Conservation (phyloP, 2,888 invertebrate genomes). For the Meta bourneti region DNA sequence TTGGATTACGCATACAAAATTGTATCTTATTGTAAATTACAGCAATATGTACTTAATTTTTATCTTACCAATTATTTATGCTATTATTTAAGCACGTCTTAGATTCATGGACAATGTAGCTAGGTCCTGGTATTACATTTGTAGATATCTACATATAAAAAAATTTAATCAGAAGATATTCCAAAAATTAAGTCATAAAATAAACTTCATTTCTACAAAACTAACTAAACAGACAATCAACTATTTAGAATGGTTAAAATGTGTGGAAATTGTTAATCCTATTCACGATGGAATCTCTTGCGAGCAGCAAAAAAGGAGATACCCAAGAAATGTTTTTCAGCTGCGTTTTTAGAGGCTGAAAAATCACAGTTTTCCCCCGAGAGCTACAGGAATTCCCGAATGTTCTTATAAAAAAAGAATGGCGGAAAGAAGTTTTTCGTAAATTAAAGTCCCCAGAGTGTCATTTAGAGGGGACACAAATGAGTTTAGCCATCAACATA, state of each 20-base stretch:
- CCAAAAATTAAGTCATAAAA: neutral
- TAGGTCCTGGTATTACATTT: no score
- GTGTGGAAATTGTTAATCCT: neutral
- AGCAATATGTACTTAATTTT: no score
- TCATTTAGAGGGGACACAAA: constrained; percentile 58
- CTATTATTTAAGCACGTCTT: no score
- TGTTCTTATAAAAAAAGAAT: constrained; percentile 23
- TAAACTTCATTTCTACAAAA: neutral
- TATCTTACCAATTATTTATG: no score
- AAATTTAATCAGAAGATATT: no score
- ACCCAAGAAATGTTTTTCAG: neutral
- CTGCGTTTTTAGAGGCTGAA: neutral
- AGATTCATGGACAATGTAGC: no score
- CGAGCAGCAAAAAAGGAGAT: neutral
- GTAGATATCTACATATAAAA: no score
- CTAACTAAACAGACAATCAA: neutral
- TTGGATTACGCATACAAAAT: no score
- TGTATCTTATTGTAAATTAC: no score
- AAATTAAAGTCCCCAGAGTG: constrained; percentile 63
- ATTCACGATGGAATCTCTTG: neutral
- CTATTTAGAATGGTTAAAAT: neutral
- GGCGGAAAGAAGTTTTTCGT: neutral
- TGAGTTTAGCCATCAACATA: constrained; percentile 68
- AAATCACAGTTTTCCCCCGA: constrained; percentile 53
- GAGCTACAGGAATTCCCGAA: constrained; percentile 26